Evolutionary conservation across 1,140 invertebrate species (phyloP), one percentile per base, ranked within the genome.

Genomic region (Cotesia glomerata): DNA sequence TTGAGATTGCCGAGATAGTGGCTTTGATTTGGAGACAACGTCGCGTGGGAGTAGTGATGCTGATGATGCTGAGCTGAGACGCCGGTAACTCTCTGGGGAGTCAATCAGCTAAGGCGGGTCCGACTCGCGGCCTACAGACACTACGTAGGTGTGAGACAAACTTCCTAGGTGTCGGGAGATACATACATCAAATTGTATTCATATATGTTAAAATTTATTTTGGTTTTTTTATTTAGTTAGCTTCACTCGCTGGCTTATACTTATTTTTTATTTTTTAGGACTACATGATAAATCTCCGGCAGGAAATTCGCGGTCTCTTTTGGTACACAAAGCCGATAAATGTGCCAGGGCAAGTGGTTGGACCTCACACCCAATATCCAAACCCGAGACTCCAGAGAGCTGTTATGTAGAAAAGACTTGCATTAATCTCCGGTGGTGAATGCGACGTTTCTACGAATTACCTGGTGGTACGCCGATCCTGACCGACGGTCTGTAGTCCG

Each of bases 381-480:
- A 26, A 26, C 26, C 26, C 26, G 26, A 26, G 26, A 26, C 26
- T 26, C 26, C 26, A 26, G 1, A 26, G 26, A 26, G 26, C 26
- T 26, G 39, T 45, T 7, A 11, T 45, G 59, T 61, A 52, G 65
- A 45, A 62, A 52, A 58, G 58, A 68, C 65, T 59, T 72, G 26
- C 71, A 73, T 73, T 73, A 73, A 73, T 73, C 71, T 73, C 67
- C 71, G 34, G 16, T 45, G 64, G 67, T 58, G 64, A 73, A 73
- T 67, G 65, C 67, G 62, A 56, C 39, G 65, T 65, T 73, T 73
- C 71, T 65, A 68, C 71, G 71, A 73, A 73, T 49, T n/a, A 68
- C 39, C 65, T 69, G 45, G 56, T 58, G 18, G 56, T 26, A 58
- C 18, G 56, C 56, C 16, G 18, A 58, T 8, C 9, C 56, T 61